Evolutionary conservation across 2,888 invertebrate species (phyloP).

Genomic region (Cybosia mesomella): DNA sequence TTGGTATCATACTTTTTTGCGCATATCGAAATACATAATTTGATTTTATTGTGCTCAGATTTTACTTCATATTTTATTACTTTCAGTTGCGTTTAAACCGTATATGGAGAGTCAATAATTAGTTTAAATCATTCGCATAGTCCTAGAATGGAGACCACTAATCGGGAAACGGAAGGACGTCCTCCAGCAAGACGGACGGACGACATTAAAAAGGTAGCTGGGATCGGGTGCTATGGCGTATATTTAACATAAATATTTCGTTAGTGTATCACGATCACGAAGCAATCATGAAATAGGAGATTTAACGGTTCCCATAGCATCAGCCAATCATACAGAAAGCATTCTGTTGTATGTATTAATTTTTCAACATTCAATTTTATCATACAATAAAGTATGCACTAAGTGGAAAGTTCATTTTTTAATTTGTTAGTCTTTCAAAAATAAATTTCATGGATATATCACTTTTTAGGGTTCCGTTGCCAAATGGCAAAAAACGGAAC

Average conservation of each 20-base stretch:
- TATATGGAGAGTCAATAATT: background rate
- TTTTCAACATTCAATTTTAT: slow-evolving; percentile 61
- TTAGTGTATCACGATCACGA: slow-evolving; percentile 25
- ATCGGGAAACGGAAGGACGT: too few relatives aligned
- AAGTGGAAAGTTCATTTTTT: slow-evolving; percentile 24
- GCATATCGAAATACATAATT: background rate
- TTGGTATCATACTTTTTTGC: background rate
- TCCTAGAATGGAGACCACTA: too few relatives aligned
- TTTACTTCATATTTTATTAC: background rate
- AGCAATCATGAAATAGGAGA: slow-evolving; percentile 41
- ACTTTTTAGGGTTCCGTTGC: too few relatives aligned
- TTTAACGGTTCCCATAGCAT: slow-evolving; percentile 44
- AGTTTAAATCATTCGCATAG: background rate
- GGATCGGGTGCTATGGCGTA: too few relatives aligned
- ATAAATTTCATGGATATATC: background rate
- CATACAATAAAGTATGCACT: slow-evolving; percentile 53
- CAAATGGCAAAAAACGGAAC: too few relatives aligned
- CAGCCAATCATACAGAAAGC: slow-evolving; percentile 70
- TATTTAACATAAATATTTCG: slow-evolving; percentile 31
- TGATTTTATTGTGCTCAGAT: background rate
- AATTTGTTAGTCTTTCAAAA: background rate
- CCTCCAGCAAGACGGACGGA: too few relatives aligned
- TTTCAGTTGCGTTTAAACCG: background rate
- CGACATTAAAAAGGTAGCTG: too few relatives aligned
- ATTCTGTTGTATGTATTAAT: slow-evolving; percentile 53